A percentile compares a stretch with the other conserved stretches of the same genome.
Conservation (phyloP, 1,140 invertebrate species). For the Aethina tumida region DNA sequence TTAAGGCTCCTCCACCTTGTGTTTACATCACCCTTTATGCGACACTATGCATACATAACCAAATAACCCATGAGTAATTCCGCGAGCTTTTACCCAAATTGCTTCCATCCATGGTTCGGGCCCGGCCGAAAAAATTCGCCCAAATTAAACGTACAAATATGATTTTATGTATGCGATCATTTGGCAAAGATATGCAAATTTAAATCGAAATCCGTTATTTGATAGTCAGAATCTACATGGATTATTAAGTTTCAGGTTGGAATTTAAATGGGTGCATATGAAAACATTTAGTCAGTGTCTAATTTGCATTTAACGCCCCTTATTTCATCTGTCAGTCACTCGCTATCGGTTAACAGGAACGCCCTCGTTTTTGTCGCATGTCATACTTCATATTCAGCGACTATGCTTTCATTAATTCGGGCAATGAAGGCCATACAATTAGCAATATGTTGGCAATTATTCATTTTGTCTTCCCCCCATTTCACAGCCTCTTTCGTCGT, state of each 20-base stretch:
- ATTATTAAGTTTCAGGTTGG: slow-evolving; percentile 20
- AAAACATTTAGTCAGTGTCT: slow-evolving; percentile 27
- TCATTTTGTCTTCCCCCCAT: slow-evolving; percentile 14
- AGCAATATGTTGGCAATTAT: slow-evolving; percentile 26
- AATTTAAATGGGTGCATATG: slow-evolving; percentile 27
- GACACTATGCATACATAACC: no score
- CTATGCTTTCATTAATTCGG: slow-evolving; percentile 18
- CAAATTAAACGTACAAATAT: no score
- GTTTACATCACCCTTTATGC: no score
- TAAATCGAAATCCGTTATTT: no score
- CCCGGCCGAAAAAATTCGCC: no score
- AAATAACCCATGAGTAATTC: no score
- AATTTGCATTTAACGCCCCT: slow-evolving; percentile 26
- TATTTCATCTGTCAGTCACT: slow-evolving; percentile 19
- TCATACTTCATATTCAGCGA: slow-evolving; percentile 7
- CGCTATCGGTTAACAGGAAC: slow-evolving; percentile 15
- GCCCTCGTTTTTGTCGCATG: slow-evolving; percentile 8
- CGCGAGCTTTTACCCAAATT: no score
- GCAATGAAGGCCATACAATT: slow-evolving; percentile 23
- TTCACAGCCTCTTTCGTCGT: background rate
- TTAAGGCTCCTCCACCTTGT: no score
- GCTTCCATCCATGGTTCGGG: no score
- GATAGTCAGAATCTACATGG: no score
- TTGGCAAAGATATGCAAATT: no score
- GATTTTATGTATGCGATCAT: no score